Percentiles rank a stretch among this genome's conserved stretches.
Conservation (phyloP, 2,113 vertebrate genomes). For the Progne subis region DNA sequence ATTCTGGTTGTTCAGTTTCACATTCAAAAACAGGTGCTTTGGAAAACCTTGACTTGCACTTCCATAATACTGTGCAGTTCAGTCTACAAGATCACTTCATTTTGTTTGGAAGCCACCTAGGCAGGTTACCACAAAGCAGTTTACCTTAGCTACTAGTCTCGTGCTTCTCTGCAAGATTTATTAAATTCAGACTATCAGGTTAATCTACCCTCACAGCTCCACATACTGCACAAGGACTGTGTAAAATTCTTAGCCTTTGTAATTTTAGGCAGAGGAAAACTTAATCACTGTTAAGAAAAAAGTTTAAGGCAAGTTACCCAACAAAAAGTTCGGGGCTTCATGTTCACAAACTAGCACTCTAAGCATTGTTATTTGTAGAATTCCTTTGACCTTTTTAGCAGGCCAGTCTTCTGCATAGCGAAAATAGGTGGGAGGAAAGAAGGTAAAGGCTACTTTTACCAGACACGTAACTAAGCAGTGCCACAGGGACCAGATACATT, state of each 20-base stretch:
- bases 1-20: background rate
- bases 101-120: background rate
- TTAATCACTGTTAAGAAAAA: background rate
- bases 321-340: background rate
- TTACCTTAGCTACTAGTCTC: background rate
- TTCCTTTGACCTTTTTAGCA: background rate
- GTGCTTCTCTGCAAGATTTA: background rate
- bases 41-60: background rate
- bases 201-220: background rate
- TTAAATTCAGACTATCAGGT: background rate
- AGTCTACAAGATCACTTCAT: background rate
- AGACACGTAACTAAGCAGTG: background rate
- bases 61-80: background rate
- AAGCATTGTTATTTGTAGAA: background rate
- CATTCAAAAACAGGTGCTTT: background rate
- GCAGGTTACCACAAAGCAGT: background rate
- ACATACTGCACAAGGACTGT: background rate
- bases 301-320: background rate
- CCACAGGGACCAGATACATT: background rate
- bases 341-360: background rate
- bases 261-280: background rate
- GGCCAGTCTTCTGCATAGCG: background rate
- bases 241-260: background rate
- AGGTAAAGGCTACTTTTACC: slow-evolving; percentile 24
- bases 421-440: slow-evolving; percentile 3